A percentile compares a stretch with the other conserved stretches of the same genome.
Evolutionary conservation across 2,113 vertebrate genomes (phyloP).

Genomic region (Cynocephalus volans): DNA sequence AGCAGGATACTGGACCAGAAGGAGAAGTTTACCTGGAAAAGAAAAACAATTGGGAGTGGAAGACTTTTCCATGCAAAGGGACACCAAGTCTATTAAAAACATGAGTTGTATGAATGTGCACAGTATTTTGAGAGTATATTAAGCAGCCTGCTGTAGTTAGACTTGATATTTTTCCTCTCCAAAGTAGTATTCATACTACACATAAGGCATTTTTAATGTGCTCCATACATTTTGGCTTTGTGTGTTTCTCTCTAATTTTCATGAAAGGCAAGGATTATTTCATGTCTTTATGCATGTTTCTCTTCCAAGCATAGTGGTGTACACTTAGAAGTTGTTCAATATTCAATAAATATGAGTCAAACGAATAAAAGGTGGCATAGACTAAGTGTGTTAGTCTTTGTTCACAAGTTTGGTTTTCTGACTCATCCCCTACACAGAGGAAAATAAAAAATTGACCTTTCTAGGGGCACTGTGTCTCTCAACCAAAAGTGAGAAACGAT

Average conservation of each 20-base stretch:
- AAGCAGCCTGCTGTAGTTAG: not conserved
- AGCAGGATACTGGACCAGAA: not conserved
- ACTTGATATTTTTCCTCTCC: not conserved
- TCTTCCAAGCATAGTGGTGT: not conserved
- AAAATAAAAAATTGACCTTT: constrained; percentile 32
- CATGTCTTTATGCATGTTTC: not conserved
- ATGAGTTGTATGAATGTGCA: not conserved
- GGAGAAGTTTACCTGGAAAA: not conserved
- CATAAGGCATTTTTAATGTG: not conserved
- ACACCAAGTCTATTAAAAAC: constrained; percentile 1
- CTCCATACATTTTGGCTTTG: not conserved
- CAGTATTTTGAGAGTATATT: not conserved
- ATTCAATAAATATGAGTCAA: not conserved
- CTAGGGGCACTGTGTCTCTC: not conserved
- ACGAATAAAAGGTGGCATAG: not conserved
- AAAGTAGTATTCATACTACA: not conserved
- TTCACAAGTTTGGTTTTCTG: not conserved
- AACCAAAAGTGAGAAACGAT: not conserved
- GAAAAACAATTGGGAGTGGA: not conserved
- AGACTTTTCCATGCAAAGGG: not conserved
- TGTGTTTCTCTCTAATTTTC: constrained; percentile 15
- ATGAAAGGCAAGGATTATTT: not conserved
- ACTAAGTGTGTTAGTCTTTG: not conserved
- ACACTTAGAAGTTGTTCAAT: not conserved
- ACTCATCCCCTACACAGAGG: not conserved